Evolutionary conservation across 2,888 invertebrate genomes (phyloP).

Genomic region (Polyommatus icarus): DNA sequence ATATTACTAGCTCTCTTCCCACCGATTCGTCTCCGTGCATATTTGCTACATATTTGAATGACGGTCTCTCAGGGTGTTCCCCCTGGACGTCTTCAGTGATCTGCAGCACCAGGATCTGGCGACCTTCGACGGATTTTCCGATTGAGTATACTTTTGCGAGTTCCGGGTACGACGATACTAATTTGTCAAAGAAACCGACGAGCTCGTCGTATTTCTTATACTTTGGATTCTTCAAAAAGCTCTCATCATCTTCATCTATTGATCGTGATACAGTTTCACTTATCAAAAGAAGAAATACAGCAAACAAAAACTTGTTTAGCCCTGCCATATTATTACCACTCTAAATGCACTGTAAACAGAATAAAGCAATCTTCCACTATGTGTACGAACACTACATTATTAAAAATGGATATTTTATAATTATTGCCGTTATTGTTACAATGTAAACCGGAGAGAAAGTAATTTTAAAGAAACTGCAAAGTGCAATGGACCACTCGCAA

Average conservation of each 20-base stretch:
- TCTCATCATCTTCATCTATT: conserved; percentile 68
- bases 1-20: conserved; percentile 91
- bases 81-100: conserved; percentile 85
- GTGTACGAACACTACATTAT: conserved; percentile 17
- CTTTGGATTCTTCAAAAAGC: conserved; percentile 79
- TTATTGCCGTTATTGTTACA: background rate
- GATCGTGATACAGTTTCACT: conserved; percentile 59
- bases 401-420: background rate
- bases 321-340: conserved; percentile 30
- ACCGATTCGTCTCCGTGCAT: conserved; percentile 98
- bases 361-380: background rate
- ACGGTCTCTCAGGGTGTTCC: conserved; percentile 85
- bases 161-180: conserved; percentile 84
- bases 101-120: conserved; percentile 90
- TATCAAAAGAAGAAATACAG: conserved; percentile 61
- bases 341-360: background rate
- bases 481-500: background rate
- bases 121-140: conserved; percentile 91
- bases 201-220: conserved; percentile 88
- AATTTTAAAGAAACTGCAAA: background rate
- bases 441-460: background rate
- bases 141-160: conserved; percentile 86
- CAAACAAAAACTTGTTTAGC: conserved; percentile 51
- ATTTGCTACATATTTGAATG: conserved; percentile 96
- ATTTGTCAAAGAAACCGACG: conserved; percentile 81